Evolutionary conservation across 2,113 vertebrate species (phyloP).

Genomic region (Oncorhynchus keta): DNA sequence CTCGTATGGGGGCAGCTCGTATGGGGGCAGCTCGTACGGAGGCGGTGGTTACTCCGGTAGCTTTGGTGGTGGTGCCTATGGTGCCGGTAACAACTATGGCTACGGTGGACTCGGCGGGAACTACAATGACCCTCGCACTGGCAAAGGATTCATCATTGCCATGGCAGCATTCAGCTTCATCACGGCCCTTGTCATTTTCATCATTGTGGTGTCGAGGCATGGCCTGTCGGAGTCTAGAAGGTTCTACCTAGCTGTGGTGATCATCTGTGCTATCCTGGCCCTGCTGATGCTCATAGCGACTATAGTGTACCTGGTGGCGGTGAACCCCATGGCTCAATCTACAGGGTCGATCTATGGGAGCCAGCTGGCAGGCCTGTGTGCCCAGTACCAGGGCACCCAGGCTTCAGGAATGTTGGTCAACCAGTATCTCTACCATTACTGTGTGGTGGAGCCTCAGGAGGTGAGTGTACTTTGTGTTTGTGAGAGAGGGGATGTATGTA

Average conservation of each 20-base stretch:
- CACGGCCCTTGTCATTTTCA: conserved; percentile 73
- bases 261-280: conserved; percentile 75
- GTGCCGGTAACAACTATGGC: conserved; percentile 60
- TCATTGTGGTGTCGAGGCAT: conserved; percentile 77
- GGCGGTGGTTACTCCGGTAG: not conserved
- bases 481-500: not conserved
- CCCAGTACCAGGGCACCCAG: conserved; percentile 73
- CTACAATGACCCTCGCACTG: conserved; percentile 80
- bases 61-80: conserved; percentile 45
- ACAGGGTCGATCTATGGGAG: conserved; percentile 73
- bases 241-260: conserved; percentile 81
- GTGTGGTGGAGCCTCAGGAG: conserved; percentile 91
- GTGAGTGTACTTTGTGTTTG: conserved; percentile 54
- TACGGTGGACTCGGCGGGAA: conserved; percentile 71
- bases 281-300: conserved; percentile 82
- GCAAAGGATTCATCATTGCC: conserved; percentile 85
- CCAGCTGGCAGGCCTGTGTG: conserved; percentile 78
- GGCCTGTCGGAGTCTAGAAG: conserved; percentile 71
- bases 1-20: not conserved
- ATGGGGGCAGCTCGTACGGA: conserved; percentile 23
- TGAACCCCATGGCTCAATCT: conserved; percentile 84
- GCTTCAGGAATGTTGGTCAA: conserved; percentile 66
- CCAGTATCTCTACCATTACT: conserved; percentile 90
- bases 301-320: conserved; percentile 85
- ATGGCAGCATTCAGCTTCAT: conserved; percentile 83